Base-by-base conservation (phyloP, 2,888 invertebrate species). In the Dioctria linearis region DNA sequence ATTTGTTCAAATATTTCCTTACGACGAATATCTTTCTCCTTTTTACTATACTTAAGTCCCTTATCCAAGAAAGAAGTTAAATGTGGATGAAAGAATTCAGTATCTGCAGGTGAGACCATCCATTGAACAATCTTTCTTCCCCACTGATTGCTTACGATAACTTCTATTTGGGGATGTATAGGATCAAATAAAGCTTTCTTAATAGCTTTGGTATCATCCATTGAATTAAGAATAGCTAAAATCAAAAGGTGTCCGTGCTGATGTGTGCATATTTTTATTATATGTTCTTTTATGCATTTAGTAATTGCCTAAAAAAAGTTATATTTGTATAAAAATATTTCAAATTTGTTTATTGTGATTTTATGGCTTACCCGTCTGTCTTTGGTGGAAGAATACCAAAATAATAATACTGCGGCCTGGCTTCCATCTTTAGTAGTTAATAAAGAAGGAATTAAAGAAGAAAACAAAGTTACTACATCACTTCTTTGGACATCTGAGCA, bases 131-230 rank as follows among this genome's bases (percentile, higher is more conserved):
- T 95, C 90, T 95, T 94, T 83, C 94, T 92, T 0, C 98, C 98
- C 92, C 94, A 94, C 86, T 95, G 95, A 86, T 94, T 93, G 57
- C 90, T 90, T 0, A 94, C 93, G 46, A 98, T 90, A 4, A 93
- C 93, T 83, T 92, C 90, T 37, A 95, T 86, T 81, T 93, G 92
- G 49, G 90, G 91, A 49, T 94, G 88, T 82, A 98, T 89, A 82
- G 94, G 94, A 83, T 93, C 90, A 9, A 95, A 90, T 61, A 96
- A 91, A 0, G 94, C 92, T 88, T 98, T 98, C 85, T 94, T 94
- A 37, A 98, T 91, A 0, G 98, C 91, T 79, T 96, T 95, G 0
- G 98, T 98, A 86, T 99, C 98, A 87, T 99, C 98, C 2, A 97
- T 94, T 0, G 93, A 91, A 87, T 98, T 98, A 83, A 98, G 93